These are phyloP conservation scores for Hylaeus anthracinus DNA, from an alignment of 1,140 invertebrate genomes.

Conservation along the genomic window DNA sequence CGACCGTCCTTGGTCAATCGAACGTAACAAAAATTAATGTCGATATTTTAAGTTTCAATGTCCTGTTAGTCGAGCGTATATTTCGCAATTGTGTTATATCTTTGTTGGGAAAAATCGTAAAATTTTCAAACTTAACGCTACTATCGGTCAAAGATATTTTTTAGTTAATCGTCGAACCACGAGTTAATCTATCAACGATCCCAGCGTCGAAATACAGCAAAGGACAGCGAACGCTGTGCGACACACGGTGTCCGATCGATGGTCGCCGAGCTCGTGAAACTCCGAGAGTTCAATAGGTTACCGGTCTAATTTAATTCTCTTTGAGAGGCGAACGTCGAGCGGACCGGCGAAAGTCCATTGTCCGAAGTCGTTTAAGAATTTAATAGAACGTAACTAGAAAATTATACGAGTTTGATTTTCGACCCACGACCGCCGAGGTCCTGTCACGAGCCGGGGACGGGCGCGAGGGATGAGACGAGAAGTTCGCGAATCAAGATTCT, in stretches of 20 bases:
- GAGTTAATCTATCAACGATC: too few relatives aligned
- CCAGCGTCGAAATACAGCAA: background rate
- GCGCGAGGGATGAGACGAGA: slow-evolving; percentile 2
- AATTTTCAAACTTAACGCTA: too few relatives aligned
- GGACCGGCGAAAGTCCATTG: background rate
- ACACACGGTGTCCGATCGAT: background rate
- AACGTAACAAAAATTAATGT: too few relatives aligned
- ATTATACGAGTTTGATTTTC: slow-evolving; percentile 50
- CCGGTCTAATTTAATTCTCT: slow-evolving; percentile 6
- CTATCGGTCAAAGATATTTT: too few relatives aligned
- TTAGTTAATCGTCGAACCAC: too few relatives aligned
- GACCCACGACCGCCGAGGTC: slow-evolving; percentile 22
- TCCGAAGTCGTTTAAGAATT: slow-evolving; percentile 53
- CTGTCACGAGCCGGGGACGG: background rate
- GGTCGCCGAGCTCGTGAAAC: slow-evolving; percentile 5
- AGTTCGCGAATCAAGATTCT: slow-evolving; percentile 57
- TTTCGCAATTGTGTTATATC: too few relatives aligned
- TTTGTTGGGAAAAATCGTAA: too few relatives aligned
- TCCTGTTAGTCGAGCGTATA: too few relatives aligned
- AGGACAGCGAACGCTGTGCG: background rate
- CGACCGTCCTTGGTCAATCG: too few relatives aligned
- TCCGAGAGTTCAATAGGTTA: background rate
- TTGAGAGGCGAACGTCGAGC: background rate
- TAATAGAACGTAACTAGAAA: slow-evolving; percentile 36
- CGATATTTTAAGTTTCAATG: too few relatives aligned